Conservation (phyloP, 1,140 invertebrate species). For the Drosophila elegans region DNA sequence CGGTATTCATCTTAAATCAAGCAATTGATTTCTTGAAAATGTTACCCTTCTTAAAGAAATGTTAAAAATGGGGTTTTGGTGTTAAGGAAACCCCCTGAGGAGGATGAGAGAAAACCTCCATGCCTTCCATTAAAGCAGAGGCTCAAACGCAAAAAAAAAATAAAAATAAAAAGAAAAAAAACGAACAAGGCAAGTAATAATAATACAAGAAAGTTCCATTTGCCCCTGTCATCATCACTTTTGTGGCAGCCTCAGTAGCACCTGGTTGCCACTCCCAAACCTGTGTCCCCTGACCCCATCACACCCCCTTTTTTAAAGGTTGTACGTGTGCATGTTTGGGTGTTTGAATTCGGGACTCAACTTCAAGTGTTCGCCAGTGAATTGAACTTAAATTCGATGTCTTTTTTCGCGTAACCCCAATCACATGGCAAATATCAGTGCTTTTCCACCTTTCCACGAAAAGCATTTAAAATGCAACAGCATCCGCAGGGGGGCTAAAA, state of each 20-base stretch:
- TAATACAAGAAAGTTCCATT: slow-evolving; percentile 72
- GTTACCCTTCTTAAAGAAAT: background rate
- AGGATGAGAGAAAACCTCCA: background rate
- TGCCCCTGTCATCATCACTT: slow-evolving; percentile 69
- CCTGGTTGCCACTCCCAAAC: slow-evolving; percentile 5
- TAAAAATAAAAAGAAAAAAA: slow-evolving; percentile 2
- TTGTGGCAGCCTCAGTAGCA: slow-evolving; percentile 14
- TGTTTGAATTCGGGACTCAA: slow-evolving; percentile 6
- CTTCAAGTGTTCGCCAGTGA: slow-evolving; percentile 33
- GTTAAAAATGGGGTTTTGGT: background rate
- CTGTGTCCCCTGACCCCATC: background rate
- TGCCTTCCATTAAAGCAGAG: slow-evolving; percentile 32
- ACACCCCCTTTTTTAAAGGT: background rate
- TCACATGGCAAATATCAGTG: slow-evolving; percentile 42
- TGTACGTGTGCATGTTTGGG: background rate
- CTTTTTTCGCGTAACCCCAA: background rate
- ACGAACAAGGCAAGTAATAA: slow-evolving; percentile 46
- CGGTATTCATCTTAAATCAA: slow-evolving; percentile 1
- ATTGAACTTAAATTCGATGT: slow-evolving; percentile 37
- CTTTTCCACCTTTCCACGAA: background rate
- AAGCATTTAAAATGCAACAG: slow-evolving; percentile 52
- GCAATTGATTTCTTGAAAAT: slow-evolving; percentile 21
- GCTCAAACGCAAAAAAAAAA: background rate
- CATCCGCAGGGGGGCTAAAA: background rate
- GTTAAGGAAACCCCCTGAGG: background rate